Evolutionary conservation across 2,888 invertebrate species (phyloP).

Genomic region (Loripinus fragilis): DNA sequence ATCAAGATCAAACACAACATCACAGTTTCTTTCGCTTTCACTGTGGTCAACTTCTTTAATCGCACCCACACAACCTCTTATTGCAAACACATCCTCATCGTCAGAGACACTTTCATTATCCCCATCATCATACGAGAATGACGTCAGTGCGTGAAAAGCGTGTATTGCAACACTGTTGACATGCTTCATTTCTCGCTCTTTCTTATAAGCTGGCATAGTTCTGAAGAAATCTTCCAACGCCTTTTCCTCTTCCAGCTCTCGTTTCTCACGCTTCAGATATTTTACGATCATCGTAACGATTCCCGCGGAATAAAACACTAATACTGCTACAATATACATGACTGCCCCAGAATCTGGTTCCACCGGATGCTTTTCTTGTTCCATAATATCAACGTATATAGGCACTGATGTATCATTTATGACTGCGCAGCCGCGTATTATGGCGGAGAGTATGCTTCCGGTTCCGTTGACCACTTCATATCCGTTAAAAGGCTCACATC

Average conservation of each 20-base stretch:
- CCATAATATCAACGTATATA: constrained; percentile 50
- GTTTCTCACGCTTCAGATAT: constrained; percentile 74
- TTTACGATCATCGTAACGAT: constrained; percentile 77
- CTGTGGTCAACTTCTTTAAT: constrained; percentile 49
- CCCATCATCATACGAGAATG: constrained; percentile 65
- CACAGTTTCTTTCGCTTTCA: neutral
- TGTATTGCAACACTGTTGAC: constrained; percentile 77
- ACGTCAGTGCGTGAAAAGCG: constrained; percentile 77
- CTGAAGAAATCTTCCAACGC: constrained; percentile 76
- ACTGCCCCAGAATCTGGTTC: constrained; percentile 74
- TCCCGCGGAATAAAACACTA: constrained; percentile 75
- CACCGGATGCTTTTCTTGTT: constrained; percentile 25
- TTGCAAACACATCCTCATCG: constrained; percentile 28
- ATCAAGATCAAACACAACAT: constrained; percentile 3
- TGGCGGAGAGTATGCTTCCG: constrained; percentile 18
- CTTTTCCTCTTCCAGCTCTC: constrained; percentile 73
- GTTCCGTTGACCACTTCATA: neutral
- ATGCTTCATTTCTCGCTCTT: constrained; percentile 70
- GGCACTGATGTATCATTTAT: constrained; percentile 54
- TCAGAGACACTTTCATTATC: constrained; percentile 49
- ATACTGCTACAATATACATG: constrained; percentile 75
- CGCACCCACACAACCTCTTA: constrained; percentile 39
- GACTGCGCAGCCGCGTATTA: constrained; percentile 40
- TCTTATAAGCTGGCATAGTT: constrained; percentile 72
- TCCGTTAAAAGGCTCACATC: constrained; percentile 18